Evolutionary conservation across 2,113 vertebrate species (phyloP).

Genomic region (Anguilla japonica): DNA sequence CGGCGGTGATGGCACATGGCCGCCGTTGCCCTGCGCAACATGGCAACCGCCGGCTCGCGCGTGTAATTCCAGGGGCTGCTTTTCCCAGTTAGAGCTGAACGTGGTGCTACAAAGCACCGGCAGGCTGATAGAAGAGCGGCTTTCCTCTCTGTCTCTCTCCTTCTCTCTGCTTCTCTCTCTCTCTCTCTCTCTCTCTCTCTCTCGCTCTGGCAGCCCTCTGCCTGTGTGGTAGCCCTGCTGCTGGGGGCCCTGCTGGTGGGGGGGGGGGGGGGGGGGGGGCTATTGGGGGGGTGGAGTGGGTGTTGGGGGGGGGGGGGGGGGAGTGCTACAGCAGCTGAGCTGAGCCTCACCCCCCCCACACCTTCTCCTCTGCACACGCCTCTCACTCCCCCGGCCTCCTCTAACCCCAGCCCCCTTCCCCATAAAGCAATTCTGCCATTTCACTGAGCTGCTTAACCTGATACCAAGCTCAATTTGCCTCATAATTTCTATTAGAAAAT

Average conservation of each 20-base stretch:
- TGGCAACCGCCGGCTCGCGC: not conserved
- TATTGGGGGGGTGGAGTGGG: too few species aligned
- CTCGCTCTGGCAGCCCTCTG: not conserved
- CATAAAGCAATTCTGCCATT: not conserved
- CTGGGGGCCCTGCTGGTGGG: not conserved
- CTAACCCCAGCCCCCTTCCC: not conserved
- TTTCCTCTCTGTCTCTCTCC: not conserved
- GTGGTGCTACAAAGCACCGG: not conserved
- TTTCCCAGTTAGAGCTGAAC: not conserved
- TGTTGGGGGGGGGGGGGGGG: not conserved
- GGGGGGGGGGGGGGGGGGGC: not conserved
- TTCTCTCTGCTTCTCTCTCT: not conserved
- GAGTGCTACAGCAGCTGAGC: not conserved
- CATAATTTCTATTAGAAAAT: too few species aligned
- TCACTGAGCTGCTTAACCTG: too few species aligned
- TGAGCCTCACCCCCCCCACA: not conserved
- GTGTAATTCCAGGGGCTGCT: not conserved
- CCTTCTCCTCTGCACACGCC: constrained; percentile 36
- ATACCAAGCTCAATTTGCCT: too few species aligned
- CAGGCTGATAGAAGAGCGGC: not conserved
- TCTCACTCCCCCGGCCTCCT: constrained; percentile 21
- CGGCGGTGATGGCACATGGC: not conserved
- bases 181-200: not conserved
- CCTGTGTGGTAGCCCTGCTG: not conserved
- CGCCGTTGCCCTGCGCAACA: not conserved